These are phyloP conservation scores for Scaptomyza montana DNA, from an alignment of 1,140 invertebrate genomes.

Conservation along the genomic window DNA sequence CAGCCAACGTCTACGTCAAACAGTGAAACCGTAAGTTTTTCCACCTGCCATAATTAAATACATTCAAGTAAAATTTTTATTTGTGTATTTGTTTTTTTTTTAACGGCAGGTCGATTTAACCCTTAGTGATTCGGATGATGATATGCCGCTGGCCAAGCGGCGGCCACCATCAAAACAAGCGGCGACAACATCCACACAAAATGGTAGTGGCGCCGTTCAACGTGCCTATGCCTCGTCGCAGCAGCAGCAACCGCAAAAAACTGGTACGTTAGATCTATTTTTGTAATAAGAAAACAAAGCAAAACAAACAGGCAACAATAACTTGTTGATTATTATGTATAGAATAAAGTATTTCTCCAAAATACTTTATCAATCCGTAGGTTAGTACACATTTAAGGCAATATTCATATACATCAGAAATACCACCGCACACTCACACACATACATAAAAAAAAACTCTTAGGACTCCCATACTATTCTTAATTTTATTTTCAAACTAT, in stretches of 20 bases:
- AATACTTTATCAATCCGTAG: constrained; percentile 55
- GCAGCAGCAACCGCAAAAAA: constrained; percentile 71
- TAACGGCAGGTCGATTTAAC: constrained; percentile 81
- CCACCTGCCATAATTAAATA: background rate
- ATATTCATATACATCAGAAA: constrained; percentile 22
- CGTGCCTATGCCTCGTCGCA: constrained; percentile 69
- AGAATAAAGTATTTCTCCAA: constrained; percentile 46
- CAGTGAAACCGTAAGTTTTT: constrained; percentile 74
- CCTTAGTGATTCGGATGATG: constrained; percentile 84
- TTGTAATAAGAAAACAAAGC: constrained; percentile 66
- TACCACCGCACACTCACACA: constrained; percentile 30
- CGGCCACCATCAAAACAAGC: constrained; percentile 71
- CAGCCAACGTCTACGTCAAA: constrained; percentile 83
- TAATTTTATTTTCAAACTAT: background rate
- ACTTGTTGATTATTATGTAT: constrained; percentile 41
- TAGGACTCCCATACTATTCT: background rate
- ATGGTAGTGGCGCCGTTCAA: constrained; percentile 60
- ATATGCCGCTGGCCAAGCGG: constrained; percentile 83
- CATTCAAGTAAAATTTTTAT: background rate
- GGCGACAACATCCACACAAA: constrained; percentile 73
- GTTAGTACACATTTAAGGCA: constrained; percentile 45
- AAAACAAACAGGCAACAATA: constrained; percentile 34
- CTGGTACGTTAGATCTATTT: constrained; percentile 83
- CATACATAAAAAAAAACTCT: background rate
- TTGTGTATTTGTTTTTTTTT: background rate